phyloP scores from a whole-genome alignment of 2,888 invertebrate genomes.

The Tineola bisselliella region DNA sequence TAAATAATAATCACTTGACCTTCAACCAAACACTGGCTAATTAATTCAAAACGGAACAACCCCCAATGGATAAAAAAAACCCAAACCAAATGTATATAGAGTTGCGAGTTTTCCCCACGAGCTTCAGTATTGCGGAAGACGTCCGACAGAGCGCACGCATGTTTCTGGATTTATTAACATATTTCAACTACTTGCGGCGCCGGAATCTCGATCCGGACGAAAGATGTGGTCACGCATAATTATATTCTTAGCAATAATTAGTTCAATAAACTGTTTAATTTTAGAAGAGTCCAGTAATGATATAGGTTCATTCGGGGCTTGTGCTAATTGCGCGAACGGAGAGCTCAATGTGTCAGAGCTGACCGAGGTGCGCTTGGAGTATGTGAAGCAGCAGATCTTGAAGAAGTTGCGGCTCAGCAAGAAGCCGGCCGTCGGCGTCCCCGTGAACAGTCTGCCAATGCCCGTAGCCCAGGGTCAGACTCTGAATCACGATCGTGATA shows the following conservation, averaged over 20 bases:
- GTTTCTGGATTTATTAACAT: slow-evolving; percentile 43
- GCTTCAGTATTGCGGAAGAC: slow-evolving; percentile 34
- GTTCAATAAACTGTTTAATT: slow-evolving; percentile 28
- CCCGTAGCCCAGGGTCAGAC: slow-evolving; percentile 80
- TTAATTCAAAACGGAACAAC: background rate
- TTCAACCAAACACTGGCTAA: no score
- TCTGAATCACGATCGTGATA: slow-evolving; percentile 62
- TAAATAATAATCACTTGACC: no score
- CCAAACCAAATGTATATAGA: slow-evolving; percentile 2
- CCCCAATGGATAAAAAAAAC: background rate
- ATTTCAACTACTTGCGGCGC: slow-evolving; percentile 46
- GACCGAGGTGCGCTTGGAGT: slow-evolving; percentile 78
- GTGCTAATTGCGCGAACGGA: slow-evolving; percentile 48
- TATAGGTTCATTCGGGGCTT: slow-evolving; percentile 33
- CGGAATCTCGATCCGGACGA: slow-evolving; percentile 28
- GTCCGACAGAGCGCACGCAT: slow-evolving; percentile 37
- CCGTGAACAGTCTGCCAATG: slow-evolving; percentile 73
- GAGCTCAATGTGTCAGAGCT: slow-evolving; percentile 66
- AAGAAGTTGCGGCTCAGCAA: slow-evolving; percentile 81
- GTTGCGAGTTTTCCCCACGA: background rate
- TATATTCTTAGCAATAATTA: slow-evolving; percentile 33
- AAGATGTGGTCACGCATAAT: slow-evolving; percentile 34
- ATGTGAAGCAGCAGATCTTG: slow-evolving; percentile 85
- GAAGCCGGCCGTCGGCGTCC: slow-evolving; percentile 73
- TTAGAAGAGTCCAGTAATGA: slow-evolving; percentile 28